A percentile compares a stretch with the other conserved stretches of the same genome.
Conservation (phyloP, 2,888 invertebrate species). For the Plebejus argus region DNA sequence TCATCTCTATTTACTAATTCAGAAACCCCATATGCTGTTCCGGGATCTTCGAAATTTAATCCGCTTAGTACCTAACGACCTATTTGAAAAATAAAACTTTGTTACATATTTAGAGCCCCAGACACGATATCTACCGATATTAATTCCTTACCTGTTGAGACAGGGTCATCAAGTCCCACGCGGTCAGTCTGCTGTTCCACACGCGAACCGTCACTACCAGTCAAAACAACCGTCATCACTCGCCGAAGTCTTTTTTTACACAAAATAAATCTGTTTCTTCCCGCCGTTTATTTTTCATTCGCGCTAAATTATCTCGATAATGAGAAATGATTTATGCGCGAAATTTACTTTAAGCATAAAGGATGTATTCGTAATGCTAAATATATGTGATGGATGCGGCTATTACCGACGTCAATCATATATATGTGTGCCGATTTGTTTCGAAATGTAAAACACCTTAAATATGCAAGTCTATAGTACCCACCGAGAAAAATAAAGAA, state of each 20-base stretch:
- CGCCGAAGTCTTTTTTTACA: conserved; percentile 50
- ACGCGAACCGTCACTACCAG: conserved; percentile 69
- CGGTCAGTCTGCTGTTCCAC: conserved; percentile 44
- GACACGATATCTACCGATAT: conserved; percentile 3
- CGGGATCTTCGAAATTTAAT: neutral
- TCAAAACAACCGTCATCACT: conserved; percentile 78
- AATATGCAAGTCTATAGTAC: neutral
- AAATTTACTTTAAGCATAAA: conserved; percentile 30
- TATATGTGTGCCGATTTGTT: neutral
- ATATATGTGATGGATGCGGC: conserved; percentile 27
- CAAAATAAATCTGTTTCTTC: conserved; percentile 48
- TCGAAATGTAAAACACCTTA: neutral
- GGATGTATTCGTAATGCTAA: conserved; percentile 28
- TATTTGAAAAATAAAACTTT: neutral
- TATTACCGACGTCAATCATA: conserved; percentile 19
- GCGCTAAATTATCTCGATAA: conserved; percentile 60
- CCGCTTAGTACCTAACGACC: neutral
- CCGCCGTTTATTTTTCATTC: conserved; percentile 53
- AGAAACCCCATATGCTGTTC: neutral
- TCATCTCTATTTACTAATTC: neutral
- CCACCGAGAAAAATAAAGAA: neutral
- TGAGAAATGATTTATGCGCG: conserved; percentile 56
- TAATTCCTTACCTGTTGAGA: neutral
- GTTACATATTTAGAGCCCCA: neutral
- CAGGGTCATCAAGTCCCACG: conserved; percentile 7